These are phyloP conservation scores for Chlorodrepanis virens DNA, from an alignment of 2,113 vertebrate species.

Conservation along the genomic window DNA sequence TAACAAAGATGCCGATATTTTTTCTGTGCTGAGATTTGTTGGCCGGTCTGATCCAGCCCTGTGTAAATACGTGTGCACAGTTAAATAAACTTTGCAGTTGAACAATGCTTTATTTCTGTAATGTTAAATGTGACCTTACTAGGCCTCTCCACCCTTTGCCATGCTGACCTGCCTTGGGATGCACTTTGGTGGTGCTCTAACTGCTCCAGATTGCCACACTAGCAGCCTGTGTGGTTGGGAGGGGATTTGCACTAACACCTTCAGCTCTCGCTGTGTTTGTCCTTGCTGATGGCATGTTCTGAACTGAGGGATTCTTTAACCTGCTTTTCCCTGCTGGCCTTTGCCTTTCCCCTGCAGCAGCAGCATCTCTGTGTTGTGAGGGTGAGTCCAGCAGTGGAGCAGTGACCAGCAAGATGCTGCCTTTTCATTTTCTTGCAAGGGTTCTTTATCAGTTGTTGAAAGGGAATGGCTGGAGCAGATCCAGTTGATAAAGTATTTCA, in stretches of 20 bases:
- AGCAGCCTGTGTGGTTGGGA: not conserved
- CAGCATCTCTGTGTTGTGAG: not conserved
- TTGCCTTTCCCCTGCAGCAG: not conserved
- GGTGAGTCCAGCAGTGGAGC: not conserved
- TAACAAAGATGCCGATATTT: constrained; percentile 53
- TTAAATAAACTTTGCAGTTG: constrained; percentile 88
- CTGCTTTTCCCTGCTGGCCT: not conserved
- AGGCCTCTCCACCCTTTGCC: not conserved
- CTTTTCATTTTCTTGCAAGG: not conserved
- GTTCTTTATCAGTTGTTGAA: not conserved
- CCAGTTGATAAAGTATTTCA: not conserved
- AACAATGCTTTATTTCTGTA: constrained; percentile 55
- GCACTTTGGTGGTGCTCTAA: not conserved
- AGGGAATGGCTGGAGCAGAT: not conserved
- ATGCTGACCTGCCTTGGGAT: not conserved
- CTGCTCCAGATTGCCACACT: not conserved
- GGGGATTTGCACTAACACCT: not conserved
- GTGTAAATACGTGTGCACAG: constrained; percentile 82
- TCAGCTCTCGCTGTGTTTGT: not conserved
- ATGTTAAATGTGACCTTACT: not conserved
- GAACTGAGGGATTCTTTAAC: not conserved
- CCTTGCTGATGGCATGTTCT: fast-evolving
- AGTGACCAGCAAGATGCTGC: not conserved
- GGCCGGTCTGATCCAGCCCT: constrained; percentile 70
- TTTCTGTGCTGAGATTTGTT: constrained; percentile 67